phyloP scores from a whole-genome alignment of 2,113 vertebrate genomes.

The Perccottus glenii region DNA sequence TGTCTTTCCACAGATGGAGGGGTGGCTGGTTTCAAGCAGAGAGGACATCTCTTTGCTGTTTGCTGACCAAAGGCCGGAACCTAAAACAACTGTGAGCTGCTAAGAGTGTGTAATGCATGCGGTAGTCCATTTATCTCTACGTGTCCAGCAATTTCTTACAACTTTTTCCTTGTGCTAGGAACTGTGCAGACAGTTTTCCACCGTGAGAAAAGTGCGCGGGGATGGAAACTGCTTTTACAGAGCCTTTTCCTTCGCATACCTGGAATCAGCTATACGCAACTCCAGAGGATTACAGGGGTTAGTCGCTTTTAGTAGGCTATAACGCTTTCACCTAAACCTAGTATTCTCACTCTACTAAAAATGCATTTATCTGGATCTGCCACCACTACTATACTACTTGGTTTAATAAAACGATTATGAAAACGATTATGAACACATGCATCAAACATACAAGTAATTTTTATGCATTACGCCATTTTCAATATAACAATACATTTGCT shows the following conservation, averaged over 20 bases:
- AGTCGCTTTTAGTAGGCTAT: slow-evolving; percentile 32
- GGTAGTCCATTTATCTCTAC: neutral
- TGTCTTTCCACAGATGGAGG: slow-evolving; percentile 62
- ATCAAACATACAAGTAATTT: too few species aligned
- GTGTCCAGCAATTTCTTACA: too few species aligned
- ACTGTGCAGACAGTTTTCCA: slow-evolving; percentile 77
- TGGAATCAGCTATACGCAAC: slow-evolving; percentile 80
- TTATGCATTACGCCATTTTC: too few species aligned
- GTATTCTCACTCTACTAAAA: too few species aligned
- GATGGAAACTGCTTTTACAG: slow-evolving; percentile 91
- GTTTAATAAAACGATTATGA: too few species aligned
- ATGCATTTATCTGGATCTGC: too few species aligned
- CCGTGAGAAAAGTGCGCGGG: slow-evolving; percentile 81
- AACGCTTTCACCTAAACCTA: neutral
- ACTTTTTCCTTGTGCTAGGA: slow-evolving; percentile 70
- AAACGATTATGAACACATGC: too few species aligned
- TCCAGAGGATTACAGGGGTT: slow-evolving; percentile 78
- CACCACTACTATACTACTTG: too few species aligned
- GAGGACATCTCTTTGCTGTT: slow-evolving; percentile 80
- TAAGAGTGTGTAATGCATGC: too few species aligned
- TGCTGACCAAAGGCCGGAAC: slow-evolving; percentile 66
- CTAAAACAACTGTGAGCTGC: slow-evolving; percentile 74
- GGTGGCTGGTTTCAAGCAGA: slow-evolving; percentile 74
- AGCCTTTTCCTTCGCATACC: slow-evolving; percentile 80
- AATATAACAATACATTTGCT: too few species aligned